Base-by-base conservation (phyloP, 2,113 vertebrate species). In the Nesogale talazaci region DNA sequence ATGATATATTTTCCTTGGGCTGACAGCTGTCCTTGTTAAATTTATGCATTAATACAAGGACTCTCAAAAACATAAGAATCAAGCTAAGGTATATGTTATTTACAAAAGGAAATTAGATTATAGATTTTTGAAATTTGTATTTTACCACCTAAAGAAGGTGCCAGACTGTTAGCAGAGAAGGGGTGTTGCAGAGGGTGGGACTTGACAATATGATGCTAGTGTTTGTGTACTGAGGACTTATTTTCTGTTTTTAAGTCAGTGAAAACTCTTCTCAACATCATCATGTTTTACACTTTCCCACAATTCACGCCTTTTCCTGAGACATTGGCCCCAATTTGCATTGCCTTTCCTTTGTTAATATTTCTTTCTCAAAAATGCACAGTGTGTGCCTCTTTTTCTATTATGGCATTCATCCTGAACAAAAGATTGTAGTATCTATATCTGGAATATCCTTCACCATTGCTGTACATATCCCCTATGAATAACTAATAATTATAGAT, bases 21-120 rank as follows among this genome's bases (percentile, higher is more conserved):
- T 84, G 56, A 12, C 63, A 92, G 92, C n/a, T 86, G 19, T n/a
- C 27, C 23, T 11, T 15, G 57, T 89, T 67, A 93, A 88, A 89
- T 90, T 10, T 29, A 78, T 75, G 23, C 11, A 75, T 63, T 80
- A 82, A 36, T 38, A 11, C 36, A 15, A 88, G 52, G 27, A 16
- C 25, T 38, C 25, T 79, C 31, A 40, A 3, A 85, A 70, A 82
- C 6, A 16, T 14, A 89, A 59, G 27, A 74, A 61, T 61, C 63
- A 57, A 85, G 31, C 10, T 20, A 84, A 85, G 25, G 57, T 70
- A 29, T 34, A 79, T 67, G 31, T 86, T 61, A 74, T 83, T 85
- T 85, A 72, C 20, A 40, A 83, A n/a, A 61, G 9, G 14, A 89
- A 83, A 83, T 61, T 59, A 15, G 23, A 57, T 72, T 42, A 65